phyloP scores from a whole-genome alignment of 2,888 invertebrate species.

The Parochlus steinenii region DNA sequence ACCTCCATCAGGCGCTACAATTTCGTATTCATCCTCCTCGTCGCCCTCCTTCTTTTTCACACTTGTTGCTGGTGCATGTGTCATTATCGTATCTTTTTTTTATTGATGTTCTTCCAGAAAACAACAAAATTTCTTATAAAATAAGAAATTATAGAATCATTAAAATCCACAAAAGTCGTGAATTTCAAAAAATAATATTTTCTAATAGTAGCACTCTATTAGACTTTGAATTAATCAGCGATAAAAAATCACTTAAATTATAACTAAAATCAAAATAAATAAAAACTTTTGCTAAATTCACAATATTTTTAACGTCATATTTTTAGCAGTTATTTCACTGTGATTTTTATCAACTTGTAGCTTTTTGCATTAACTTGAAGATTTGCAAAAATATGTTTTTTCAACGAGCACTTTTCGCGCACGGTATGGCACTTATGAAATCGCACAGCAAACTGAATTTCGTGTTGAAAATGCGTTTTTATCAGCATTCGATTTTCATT shows the following conservation, averaged over 20 bases:
- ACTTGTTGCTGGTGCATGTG: constrained; percentile 10
- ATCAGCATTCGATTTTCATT: no score
- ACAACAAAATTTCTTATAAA: not conserved
- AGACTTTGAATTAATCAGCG: no score
- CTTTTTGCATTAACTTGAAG: no score
- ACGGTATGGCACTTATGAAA: no score
- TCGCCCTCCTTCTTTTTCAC: not conserved
- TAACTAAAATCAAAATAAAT: constrained; percentile 1
- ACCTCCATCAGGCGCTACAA: constrained; percentile 7
- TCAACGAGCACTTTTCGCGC: no score
- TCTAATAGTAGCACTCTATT: no score
- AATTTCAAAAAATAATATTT: no score
- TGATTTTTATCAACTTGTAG: not conserved
- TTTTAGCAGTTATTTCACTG: not conserved
- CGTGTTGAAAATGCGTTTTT: no score
- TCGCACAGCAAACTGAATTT: no score
- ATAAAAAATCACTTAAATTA: no score
- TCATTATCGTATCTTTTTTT: constrained; percentile 7
- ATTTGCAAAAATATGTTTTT: no score
- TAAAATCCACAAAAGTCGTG: no score
- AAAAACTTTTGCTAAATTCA: constrained; percentile 1
- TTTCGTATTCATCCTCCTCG: not conserved
- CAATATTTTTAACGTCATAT: not conserved
- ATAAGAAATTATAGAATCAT: not conserved
- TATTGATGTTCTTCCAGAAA: not conserved